These are phyloP conservation scores for Heliconius sara DNA, from an alignment of 2,888 invertebrate genomes.

Conservation along the genomic window DNA sequence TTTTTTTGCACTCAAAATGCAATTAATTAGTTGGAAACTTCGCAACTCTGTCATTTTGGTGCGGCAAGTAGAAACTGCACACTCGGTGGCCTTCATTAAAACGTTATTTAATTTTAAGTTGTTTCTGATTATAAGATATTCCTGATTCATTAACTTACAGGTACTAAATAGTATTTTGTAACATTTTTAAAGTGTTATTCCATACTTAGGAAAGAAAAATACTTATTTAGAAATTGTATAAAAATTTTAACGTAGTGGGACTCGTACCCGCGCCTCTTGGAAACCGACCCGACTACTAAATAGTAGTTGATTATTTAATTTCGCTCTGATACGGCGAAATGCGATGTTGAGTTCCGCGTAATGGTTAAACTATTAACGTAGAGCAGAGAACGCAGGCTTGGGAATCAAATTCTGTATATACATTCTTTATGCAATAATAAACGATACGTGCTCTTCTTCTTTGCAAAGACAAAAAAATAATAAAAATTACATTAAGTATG, in stretches of 20 bases:
- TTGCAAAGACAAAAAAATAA: background rate
- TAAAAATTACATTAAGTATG: background rate
- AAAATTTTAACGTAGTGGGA: no score
- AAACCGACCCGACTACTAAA: background rate
- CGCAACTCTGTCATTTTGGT: conserved; percentile 20
- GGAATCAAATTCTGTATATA: no score
- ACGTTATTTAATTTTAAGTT: background rate
- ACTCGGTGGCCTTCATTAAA: conserved; percentile 24
- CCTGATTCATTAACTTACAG: background rate
- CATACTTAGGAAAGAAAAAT: no score
- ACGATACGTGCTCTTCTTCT: conserved; percentile 22
- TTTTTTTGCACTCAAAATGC: conserved; percentile 32
- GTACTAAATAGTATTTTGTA: background rate
- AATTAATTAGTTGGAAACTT: conserved; percentile 44
- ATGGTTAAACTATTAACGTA: background rate
- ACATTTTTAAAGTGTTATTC: no score
- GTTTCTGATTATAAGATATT: background rate
- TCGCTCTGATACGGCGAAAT: background rate
- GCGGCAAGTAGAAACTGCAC: conserved; percentile 14
- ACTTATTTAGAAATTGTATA: no score
- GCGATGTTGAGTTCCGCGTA: background rate
- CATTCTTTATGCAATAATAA: no score
- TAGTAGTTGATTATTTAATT: no score
- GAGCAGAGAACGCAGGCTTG: no score
- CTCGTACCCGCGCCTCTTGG: no score